Base-by-base conservation (phyloP, 2,113 vertebrate species). In the Indicator indicator region DNA sequence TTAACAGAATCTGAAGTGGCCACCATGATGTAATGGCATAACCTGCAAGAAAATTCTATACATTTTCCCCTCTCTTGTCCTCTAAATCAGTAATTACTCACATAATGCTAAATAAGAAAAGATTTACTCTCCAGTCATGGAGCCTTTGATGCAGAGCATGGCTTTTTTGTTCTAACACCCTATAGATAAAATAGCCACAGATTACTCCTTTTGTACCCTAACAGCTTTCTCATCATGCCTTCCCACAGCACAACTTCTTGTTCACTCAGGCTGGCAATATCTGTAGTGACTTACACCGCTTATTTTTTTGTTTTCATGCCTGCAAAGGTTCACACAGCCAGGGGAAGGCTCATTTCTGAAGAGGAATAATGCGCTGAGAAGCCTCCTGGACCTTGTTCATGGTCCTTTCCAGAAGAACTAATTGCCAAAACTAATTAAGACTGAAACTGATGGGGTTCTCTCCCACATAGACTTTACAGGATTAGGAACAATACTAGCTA, bases 401-500 rank as follows among this genome's bases (percentile, higher is more conserved):
- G 81, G 83, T 77, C 84, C 86, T 86, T 96, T 94, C 93, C 72
- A 86, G 92, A 63, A 95, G 84, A 76, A 92, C 74, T 91, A 96
- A 88, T 94, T 95, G 90, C 86, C 90, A 94, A 91, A 96, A 93
- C 74, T 97, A 95, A 94, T 96, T 95, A 97, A 96, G 95, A 94
- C 81, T 91, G 88, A 97, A 95, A 88, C 75, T 88, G 83, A 81
- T 93, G 78, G 88, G 18, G 88, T 95, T 90, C 83, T 93, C 77
- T 89, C 94, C 78, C 40, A 90, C 83, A 84, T 88, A 83, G 85
- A 95, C 93, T 97, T 96, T 97, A 97, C 86, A 93, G 91, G 83
- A 89, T 93, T 95, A 94, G 84, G 95, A 94, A 97, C 95, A 97
- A 98, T 96, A 94, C 88, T 80, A 76, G 93, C 96, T 97, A 97